Conservation (phyloP, 92 coral and sea anemone genomes). For the Epizoanthus scotinus region DNA sequence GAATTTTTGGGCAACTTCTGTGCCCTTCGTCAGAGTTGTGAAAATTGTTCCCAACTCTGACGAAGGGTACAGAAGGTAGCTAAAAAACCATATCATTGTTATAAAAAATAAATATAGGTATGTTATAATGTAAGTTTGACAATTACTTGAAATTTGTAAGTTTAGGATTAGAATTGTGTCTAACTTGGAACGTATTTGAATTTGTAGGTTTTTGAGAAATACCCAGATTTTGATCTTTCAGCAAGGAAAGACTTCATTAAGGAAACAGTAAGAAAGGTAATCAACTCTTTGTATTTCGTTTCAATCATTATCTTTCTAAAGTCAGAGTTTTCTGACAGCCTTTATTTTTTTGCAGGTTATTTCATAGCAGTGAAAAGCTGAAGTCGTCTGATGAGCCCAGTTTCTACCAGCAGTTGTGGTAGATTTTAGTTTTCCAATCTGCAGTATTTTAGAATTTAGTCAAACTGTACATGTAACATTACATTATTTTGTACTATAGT, state of each 20-base stretch:
- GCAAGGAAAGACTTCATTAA: conserved; percentile 89
- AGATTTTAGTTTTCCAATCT: not conserved
- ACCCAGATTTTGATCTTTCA: conserved; percentile 83
- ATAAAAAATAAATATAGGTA: too few relatives aligned
- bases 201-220: conserved; percentile 83
- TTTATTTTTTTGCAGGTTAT: conserved; percentile 2
- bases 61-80: too few relatives aligned
- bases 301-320: not conserved
- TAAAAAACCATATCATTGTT: too few relatives aligned
- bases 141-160: too few relatives aligned
- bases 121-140: too few relatives aligned
- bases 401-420: not conserved
- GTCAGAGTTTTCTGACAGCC: not conserved
- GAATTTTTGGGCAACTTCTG: too few relatives aligned
- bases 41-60: too few relatives aligned
- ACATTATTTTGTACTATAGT: too few relatives aligned
- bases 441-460: not conserved
- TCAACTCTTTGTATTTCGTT: not conserved
- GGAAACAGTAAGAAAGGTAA: conserved; percentile 85
- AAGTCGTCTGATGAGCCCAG: not conserved
- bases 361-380: conserved; percentile 5
- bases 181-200: not conserved
- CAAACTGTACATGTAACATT: not conserved
- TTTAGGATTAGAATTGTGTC: not conserved
- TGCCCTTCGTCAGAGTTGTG: too few relatives aligned